Conservation (phyloP, 2,888 invertebrate species). For the Lycophotia porphyrea region DNA sequence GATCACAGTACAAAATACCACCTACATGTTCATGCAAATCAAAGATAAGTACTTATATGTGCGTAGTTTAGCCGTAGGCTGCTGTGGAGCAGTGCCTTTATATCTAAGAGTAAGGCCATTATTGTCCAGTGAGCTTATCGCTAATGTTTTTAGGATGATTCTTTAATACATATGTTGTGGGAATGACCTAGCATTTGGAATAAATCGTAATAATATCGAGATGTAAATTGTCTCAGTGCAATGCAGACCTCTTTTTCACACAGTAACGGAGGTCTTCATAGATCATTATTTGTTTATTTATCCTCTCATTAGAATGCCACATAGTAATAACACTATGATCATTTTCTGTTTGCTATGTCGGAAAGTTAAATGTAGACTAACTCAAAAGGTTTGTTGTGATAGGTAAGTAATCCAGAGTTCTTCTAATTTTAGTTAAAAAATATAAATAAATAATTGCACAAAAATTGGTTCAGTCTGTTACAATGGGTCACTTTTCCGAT, state of each 20-base stretch:
- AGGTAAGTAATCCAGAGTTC: too few species aligned
- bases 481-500: too few species aligned
- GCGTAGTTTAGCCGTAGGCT: background rate
- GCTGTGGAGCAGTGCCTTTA: background rate
- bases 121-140: background rate
- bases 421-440: too few species aligned
- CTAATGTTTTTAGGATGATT: constrained; percentile 48
- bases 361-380: too few species aligned
- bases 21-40: background rate
- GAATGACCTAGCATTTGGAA: constrained; percentile 50
- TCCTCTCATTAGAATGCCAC: background rate
- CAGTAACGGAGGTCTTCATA: background rate
- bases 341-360: too few species aligned
- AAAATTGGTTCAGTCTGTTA: too few species aligned
- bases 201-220: constrained; percentile 8
- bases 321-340: background rate
- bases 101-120: constrained; percentile 18
- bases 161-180: constrained; percentile 39
- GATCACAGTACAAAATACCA: background rate
- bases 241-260: constrained; percentile 9
- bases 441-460: too few species aligned
- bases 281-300: constrained; percentile 4
- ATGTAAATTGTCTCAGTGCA: background rate
- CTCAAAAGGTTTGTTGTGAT: too few species aligned
- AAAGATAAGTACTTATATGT: background rate